Evolutionary conservation across 2,888 invertebrate genomes (phyloP).

Genomic region (Agrilus mali): DNA sequence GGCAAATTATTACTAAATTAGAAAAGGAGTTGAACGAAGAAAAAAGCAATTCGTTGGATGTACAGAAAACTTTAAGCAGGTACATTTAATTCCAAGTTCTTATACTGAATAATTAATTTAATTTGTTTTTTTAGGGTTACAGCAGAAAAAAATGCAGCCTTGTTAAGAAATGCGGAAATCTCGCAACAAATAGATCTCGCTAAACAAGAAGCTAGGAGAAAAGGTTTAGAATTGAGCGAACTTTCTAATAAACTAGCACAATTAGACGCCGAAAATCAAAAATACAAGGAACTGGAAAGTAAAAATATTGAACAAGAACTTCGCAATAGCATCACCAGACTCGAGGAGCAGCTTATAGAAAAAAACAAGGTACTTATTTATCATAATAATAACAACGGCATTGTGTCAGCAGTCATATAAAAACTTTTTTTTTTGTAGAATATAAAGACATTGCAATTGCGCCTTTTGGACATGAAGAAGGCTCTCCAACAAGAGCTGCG

Average conservation of each 20-base stretch:
- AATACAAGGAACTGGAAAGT: constrained; percentile 28
- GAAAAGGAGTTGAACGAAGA: constrained; percentile 40
- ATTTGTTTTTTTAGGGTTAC: constrained; percentile 49
- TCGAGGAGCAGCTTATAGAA: constrained; percentile 50
- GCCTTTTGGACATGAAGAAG: constrained; percentile 82
- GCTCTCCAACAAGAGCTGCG: constrained; percentile 78
- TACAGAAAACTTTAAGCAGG: constrained; percentile 33
- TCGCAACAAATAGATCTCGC: constrained; percentile 69
- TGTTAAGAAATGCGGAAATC: constrained; percentile 68
- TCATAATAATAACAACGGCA: neutral
- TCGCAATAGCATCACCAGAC: constrained; percentile 36
- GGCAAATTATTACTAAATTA: constrained; percentile 39
- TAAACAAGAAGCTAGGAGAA: constrained; percentile 57
- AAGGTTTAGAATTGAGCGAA: constrained; percentile 51
- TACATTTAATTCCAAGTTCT: constrained; percentile 10
- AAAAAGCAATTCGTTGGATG: constrained; percentile 36
- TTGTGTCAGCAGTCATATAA: neutral
- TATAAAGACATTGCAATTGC: constrained; percentile 78
- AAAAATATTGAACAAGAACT: constrained; percentile 38
- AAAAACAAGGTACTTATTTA: constrained; percentile 43
- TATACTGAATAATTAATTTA: no score
- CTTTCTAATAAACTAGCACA: constrained; percentile 42
- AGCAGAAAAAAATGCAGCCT: constrained; percentile 60
- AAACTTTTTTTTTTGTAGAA: constrained; percentile 38
- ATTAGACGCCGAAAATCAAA: constrained; percentile 37